Conservation (phyloP, 1,140 invertebrate genomes). For the Colletes latitarsis region DNA sequence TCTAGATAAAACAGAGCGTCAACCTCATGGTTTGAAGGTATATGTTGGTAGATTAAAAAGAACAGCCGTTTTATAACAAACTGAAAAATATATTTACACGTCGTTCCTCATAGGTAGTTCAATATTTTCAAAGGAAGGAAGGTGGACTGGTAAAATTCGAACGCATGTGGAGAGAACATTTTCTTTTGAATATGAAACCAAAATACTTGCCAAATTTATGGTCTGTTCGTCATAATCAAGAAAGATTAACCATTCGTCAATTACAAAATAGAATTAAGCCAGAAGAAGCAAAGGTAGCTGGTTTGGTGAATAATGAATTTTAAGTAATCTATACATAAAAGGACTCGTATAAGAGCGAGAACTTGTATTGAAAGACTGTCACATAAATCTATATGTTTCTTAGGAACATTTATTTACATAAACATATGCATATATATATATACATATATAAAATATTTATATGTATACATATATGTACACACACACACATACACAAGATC, state of each 20-base stretch:
- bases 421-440: constrained; percentile 15
- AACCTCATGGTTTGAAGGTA: constrained; percentile 75
- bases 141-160: constrained; percentile 87
- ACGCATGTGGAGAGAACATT: constrained; percentile 89
- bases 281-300: constrained; percentile 75
- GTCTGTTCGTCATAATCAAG: constrained; percentile 88
- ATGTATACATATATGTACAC: constrained; percentile 6
- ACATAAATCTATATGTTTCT: constrained; percentile 47
- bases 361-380: constrained; percentile 63
- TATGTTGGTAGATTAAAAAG: constrained; percentile 14
- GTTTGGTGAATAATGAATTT: constrained; percentile 66
- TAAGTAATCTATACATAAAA: constrained; percentile 56
- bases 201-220: constrained; percentile 87
- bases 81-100: neutral
- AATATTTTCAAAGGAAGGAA: constrained; percentile 82
- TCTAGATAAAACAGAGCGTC: constrained; percentile 50
- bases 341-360: constrained; percentile 75
- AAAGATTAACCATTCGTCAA: constrained; percentile 77
- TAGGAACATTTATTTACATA: constrained; percentile 47
- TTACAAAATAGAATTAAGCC: constrained; percentile 76
- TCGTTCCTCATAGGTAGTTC: constrained; percentile 82
- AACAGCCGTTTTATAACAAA: neutral
- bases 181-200: constrained; percentile 88
- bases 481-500: neutral
- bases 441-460: constrained; percentile 27